A percentile compares a stretch with the other conserved stretches of the same genome.
phyloP scores from a whole-genome alignment of 2,888 invertebrate genomes.

The Ethmia dodecea region DNA sequence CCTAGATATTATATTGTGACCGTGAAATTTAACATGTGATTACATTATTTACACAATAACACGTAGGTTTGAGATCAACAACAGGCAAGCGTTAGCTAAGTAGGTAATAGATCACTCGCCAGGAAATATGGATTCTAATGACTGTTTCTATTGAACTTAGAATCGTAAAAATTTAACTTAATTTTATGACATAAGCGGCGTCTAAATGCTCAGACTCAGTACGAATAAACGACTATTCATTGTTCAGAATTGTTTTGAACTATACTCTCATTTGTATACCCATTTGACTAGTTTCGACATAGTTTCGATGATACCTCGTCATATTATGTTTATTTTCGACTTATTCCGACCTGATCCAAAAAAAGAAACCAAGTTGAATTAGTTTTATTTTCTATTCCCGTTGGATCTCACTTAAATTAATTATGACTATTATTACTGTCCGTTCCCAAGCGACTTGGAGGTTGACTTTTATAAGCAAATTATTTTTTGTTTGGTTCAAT shows the following conservation, averaged over 20 bases:
- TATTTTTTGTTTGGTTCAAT: too few species aligned
- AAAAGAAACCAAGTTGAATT: too few species aligned
- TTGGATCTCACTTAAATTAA: too few species aligned
- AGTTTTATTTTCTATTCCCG: too few species aligned
- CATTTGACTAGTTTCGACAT: conserved; percentile 51
- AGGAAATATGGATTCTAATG: conserved; percentile 19
- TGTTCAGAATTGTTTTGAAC: not conserved
- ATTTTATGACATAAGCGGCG: not conserved
- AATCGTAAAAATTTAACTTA: not conserved
- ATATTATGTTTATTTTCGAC: conserved; percentile 23
- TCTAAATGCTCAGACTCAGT: conserved; percentile 16
- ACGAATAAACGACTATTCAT: conserved; percentile 17
- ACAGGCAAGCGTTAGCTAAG: conserved; percentile 70
- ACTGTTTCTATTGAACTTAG: not conserved
- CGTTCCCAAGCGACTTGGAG: too few species aligned
- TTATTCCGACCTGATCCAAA: too few species aligned
- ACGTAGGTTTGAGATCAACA: conserved; percentile 71
- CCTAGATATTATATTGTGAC: conserved; percentile 55
- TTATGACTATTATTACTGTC: too few species aligned
- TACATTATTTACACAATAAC: conserved; percentile 73
- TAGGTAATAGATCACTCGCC: conserved; percentile 31
- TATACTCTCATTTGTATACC: conserved; percentile 23
- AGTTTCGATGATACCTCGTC: conserved; percentile 43
- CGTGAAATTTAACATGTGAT: conserved; percentile 72
- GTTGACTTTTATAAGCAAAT: too few species aligned